Percentiles rank a stretch among this genome's conserved stretches.
These are phyloP conservation scores for Myioborus melanocephalus DNA, from an alignment of 2,797 vertebrate genomes.

Conservation along the genomic window DNA sequence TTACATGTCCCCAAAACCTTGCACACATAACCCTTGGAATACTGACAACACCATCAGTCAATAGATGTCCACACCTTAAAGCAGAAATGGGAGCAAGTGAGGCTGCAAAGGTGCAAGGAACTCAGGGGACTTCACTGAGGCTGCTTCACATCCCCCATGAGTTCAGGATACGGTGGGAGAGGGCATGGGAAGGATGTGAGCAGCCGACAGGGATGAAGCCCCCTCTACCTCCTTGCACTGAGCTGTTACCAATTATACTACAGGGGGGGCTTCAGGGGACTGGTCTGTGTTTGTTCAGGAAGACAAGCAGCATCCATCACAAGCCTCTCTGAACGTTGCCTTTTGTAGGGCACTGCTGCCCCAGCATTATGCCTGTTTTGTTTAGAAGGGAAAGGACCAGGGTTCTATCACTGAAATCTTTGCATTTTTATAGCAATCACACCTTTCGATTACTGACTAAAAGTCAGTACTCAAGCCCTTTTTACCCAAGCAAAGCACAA, in stretches of 20 bases:
- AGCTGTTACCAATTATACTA: not conserved
- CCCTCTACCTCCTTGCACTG: not conserved
- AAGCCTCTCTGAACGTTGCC: not conserved
- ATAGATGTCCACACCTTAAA: not conserved
- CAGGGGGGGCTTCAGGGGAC: fast-evolving
- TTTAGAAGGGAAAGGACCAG: not conserved
- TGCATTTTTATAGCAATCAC: not conserved
- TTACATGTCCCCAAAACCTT: not conserved
- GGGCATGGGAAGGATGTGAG: not conserved
- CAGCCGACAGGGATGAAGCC: not conserved
- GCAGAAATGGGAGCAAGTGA: not conserved
- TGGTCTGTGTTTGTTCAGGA: not conserved
- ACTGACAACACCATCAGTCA: not conserved
- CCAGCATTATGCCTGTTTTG: fast-evolving
- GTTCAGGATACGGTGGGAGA: not conserved
- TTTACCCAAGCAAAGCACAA: not conserved
- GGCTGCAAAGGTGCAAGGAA: not conserved
- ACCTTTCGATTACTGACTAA: not conserved
- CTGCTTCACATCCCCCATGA: not conserved
- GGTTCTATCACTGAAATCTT: not conserved
- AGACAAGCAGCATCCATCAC: not conserved
- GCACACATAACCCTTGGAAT: not conserved
- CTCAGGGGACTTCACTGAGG: not conserved
- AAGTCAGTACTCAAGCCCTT: not conserved
- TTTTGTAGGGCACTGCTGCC: not conserved